Percentiles rank a stretch among this genome's conserved stretches.
These are phyloP conservation scores for Macquaria australasica DNA, from an alignment of 2,113 vertebrate genomes.

Conservation along the genomic window DNA sequence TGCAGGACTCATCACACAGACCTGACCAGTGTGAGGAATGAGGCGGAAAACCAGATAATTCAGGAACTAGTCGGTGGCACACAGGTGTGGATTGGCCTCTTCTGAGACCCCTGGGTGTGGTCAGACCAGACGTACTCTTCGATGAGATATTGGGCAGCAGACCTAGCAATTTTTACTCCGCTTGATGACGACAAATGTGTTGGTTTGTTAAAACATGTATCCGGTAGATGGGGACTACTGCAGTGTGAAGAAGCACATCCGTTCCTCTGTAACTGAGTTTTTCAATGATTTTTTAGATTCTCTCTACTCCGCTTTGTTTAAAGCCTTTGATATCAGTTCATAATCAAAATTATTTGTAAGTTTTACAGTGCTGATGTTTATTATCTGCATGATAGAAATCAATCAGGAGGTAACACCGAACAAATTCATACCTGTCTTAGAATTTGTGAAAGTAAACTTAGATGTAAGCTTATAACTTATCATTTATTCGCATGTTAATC, in stretches of 20 bases:
- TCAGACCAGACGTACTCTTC: slow-evolving; percentile 33
- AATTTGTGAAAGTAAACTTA: too few relatives aligned
- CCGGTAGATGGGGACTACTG: slow-evolving; percentile 5
- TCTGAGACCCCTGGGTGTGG: slow-evolving; percentile 45
- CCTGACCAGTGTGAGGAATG: slow-evolving; percentile 44
- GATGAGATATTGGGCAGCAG: slow-evolving; percentile 15
- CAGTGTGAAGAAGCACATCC: neutral
- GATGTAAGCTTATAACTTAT: too few relatives aligned
- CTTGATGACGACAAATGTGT: fast-evolving
- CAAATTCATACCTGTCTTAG: too few relatives aligned
- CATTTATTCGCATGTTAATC: too few relatives aligned
- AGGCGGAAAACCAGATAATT: neutral
- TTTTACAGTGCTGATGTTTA: too few relatives aligned
- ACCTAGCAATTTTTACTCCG: neutral
- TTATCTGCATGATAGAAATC: too few relatives aligned
- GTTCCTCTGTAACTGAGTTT: slow-evolving; percentile 21
- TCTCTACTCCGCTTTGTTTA: neutral
- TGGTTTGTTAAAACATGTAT: neutral
- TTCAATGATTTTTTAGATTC: neutral
- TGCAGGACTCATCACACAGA: slow-evolving; percentile 29
- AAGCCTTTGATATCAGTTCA: neutral
- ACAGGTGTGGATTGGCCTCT: slow-evolving; percentile 17
- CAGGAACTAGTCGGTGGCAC: fast-evolving
- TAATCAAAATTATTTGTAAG: too few relatives aligned
- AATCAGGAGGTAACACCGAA: too few relatives aligned